Base-by-base conservation (phyloP, 2,888 invertebrate genomes). In the Amitus sp. region DNA sequence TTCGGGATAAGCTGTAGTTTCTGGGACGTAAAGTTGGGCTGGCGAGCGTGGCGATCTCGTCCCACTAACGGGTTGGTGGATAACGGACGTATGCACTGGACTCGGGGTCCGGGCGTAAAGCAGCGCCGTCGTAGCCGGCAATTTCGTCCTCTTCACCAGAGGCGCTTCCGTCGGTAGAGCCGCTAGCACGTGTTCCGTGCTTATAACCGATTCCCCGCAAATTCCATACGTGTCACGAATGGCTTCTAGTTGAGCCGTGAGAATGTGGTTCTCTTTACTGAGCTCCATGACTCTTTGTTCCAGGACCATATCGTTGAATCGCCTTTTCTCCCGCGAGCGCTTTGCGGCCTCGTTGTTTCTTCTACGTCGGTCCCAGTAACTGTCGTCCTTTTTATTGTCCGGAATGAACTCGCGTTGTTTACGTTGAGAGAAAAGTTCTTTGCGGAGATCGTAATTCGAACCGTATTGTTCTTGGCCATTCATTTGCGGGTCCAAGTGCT, bases 341-440 rank as follows among this genome's bases (percentile, higher is more conserved):
- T 98, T 96, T 55, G 98, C 98, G 0, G 98, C 98, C 82, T 97
- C 97, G 83, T 98, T 98, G 84, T 98, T 98, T 59, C 97, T 88
- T 65, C 97, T 87, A 55, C 98, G 87, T 55, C 97, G 89, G 82
- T 97, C 96, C 98, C 98, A 98, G 83, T 98, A 98, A 76, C 93
- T 94, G 74, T 96, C 95, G 77, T 98, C 97, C 81, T 98, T 98
- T 82, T 96, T 96, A 83, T 89, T 94, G 80, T 97, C 97, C 0
- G 97, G 97, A 65, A 96, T 97, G 83, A 98, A 97, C 82, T 97
- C 96, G 10, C 98, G 87, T 78, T 96, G 96, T 79, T 97, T 97
- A 73, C 96, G 88, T 75, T 94, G 93, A 1, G 93, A 92, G 83
- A 94, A 93, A 75, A 94, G 86, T 68, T 94, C 94, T 77, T 94